phyloP scores from a whole-genome alignment of 1,140 invertebrate genomes.

The Neotoxoptera formosana region DNA sequence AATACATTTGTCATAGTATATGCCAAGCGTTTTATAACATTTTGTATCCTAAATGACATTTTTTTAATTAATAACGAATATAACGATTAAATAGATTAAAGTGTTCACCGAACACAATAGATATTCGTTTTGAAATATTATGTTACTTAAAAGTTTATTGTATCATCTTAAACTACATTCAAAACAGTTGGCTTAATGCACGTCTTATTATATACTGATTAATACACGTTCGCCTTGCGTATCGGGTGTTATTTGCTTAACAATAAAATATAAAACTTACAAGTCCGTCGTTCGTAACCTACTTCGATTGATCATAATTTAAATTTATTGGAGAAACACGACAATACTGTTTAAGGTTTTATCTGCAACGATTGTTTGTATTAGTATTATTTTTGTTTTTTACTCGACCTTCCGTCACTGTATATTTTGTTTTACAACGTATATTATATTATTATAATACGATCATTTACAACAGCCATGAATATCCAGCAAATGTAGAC shows the following conservation, averaged over 20 bases:
- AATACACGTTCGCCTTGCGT: neutral
- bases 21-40: neutral
- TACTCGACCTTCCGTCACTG: neutral
- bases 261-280: neutral
- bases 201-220: neutral
- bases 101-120: neutral
- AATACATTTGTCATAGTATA: neutral
- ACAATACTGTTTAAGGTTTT: neutral
- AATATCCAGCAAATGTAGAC: no score
- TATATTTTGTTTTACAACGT: neutral
- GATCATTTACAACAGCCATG: no score
- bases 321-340: neutral
- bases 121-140: conserved; percentile 21
- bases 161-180: conserved; percentile 4
- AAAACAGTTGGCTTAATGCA: neutral
- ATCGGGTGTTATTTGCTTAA: neutral
- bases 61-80: conserved; percentile 16
- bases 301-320: neutral
- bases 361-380: neutral
- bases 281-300: neutral
- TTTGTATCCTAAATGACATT: neutral
- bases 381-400: neutral
- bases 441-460: no score
- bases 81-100: neutral
- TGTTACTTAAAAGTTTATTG: conserved; percentile 32